These are phyloP conservation scores for Drosophila aff. DNA, from an alignment of 1,140 invertebrate species.

Conservation along the genomic window DNA sequence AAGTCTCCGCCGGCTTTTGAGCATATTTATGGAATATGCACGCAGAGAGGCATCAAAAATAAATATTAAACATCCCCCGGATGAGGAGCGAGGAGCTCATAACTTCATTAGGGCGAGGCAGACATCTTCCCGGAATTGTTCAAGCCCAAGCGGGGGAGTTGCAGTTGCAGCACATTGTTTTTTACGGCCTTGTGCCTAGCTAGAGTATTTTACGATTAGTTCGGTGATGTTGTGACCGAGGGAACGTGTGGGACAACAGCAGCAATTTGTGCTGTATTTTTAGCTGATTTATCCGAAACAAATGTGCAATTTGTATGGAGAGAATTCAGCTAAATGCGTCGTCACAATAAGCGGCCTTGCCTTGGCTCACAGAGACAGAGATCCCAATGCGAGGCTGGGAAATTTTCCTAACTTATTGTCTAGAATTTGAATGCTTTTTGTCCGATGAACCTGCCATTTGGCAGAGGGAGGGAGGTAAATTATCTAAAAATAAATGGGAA, in stretches of 20 bases:
- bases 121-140: slow-evolving; percentile 49
- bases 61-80: slow-evolving; percentile 30
- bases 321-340: slow-evolving; percentile 12
- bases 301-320: slow-evolving; percentile 59
- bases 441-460: slow-evolving; percentile 24
- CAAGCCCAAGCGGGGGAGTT: slow-evolving; percentile 12
- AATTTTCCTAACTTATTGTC: slow-evolving; percentile 17
- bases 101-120: slow-evolving; percentile 64
- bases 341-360: slow-evolving; percentile 50
- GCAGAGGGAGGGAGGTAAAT: neutral
- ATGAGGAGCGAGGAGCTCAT: slow-evolving; percentile 25
- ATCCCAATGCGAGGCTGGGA: slow-evolving; percentile 27
- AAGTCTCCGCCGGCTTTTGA: slow-evolving; percentile 25
- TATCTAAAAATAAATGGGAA: slow-evolving; percentile 37
- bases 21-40: slow-evolving; percentile 54
- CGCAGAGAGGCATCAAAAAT: slow-evolving; percentile 40
- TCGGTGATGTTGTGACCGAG: slow-evolving; percentile 41
- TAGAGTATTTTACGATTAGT: slow-evolving; percentile 32
- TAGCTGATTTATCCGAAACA: slow-evolving; percentile 69
- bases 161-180: slow-evolving; percentile 42
- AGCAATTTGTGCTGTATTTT: slow-evolving; percentile 34
- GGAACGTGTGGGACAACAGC: slow-evolving; percentile 31
- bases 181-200: slow-evolving; percentile 33
- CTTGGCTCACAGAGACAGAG: slow-evolving; percentile 6
- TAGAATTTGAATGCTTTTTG: slow-evolving; percentile 37